phyloP scores from a whole-genome alignment of 2,888 invertebrate genomes.

The Cartodere bifasciata region DNA sequence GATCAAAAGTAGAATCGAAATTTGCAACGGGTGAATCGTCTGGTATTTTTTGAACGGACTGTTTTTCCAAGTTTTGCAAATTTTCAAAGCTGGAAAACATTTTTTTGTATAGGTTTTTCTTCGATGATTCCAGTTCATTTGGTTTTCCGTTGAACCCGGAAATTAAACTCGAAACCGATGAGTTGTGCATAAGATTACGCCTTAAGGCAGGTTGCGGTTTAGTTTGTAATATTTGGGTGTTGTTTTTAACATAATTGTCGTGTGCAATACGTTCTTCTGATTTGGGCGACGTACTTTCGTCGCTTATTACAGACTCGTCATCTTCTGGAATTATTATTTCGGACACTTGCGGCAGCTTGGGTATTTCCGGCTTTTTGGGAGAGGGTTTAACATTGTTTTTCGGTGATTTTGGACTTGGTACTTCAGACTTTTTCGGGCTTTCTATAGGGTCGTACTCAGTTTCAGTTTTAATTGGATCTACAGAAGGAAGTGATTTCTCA shows the following conservation, averaged over 20 bases:
- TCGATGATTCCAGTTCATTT: too few relatives aligned
- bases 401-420: conserved; percentile 12
- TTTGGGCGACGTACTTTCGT: conserved; percentile 22
- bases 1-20: conserved; percentile 47
- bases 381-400: conserved; percentile 20
- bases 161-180: conserved; percentile 45
- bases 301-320: too few relatives aligned
- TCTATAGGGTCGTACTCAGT: conserved; percentile 30
- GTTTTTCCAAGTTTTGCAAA: conserved; percentile 31
- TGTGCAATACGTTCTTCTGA: conserved; percentile 28
- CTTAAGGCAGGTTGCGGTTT: conserved; percentile 38
- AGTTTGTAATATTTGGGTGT: conserved; percentile 33
- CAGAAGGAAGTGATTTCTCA: conserved; percentile 13
- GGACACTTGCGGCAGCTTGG: conserved; percentile 61
- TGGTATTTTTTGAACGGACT: conserved; percentile 11
- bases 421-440: conserved; percentile 27
- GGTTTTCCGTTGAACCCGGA: conserved; percentile 33
- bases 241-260: conserved; percentile 35
- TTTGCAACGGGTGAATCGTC: conserved; percentile 8
- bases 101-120: conserved; percentile 20
- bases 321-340: conserved; percentile 61
- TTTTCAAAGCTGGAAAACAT: conserved; percentile 34
- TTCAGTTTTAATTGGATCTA: conserved; percentile 25
- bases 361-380: conserved; percentile 45
- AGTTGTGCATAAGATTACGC: conserved; percentile 47